Evolutionary conservation across 2,888 invertebrate genomes (phyloP), one percentile per base, ranked within the genome.

Genomic region (Stenchaetothrips biformis): DNA sequence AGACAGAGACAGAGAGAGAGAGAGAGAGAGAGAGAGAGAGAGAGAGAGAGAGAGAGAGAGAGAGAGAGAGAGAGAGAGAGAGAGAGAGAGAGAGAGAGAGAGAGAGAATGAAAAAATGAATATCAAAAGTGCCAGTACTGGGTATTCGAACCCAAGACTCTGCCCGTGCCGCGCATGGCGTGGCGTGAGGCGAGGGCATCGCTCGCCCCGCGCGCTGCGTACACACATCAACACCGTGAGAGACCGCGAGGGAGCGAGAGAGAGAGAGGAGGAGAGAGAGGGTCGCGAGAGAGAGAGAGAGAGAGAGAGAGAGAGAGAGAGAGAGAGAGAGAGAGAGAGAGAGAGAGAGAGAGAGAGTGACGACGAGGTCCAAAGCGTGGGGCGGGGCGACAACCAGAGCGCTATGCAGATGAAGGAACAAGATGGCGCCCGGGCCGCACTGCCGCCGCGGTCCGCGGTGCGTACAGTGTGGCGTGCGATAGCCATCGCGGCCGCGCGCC

Each of bases 401-500:
- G 67, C 67, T 74, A 74, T 74, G 67, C 67, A 74, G 67, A 74
- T 74, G 25, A 74, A 25, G 18, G 25, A 74, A 74, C 67, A 74
- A 74, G 67, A 74, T 74, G 67, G 67, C 67, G 67, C 67, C 67
- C 67, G 25, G 21, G 6, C 25, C 21, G 67, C 67, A 21, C 16
- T 18, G 53, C 53, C 53, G n/a, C 8, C 53, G 53, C 62, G 67
- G 8, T 3, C 67, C 4, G 67, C 67, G 21, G 67, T 74, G 67
- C 67, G 67, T 74, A 74, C 67, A 74, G 67, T 25, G 67, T 25
- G 1, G 53, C 16, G 67, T 37, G 37, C 25, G 67, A 74, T 74
- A 74, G 21, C 67, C 25, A 21, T 8, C 67, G 11, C 67, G 1
- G 21, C 16, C 3, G 4, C 62, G 16, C 62, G 7, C 62, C 21